Percentiles rank a stretch among this genome's conserved stretches.
Conservation (phyloP, 2,113 vertebrate genomes). For the Hydropotes inermis region DNA sequence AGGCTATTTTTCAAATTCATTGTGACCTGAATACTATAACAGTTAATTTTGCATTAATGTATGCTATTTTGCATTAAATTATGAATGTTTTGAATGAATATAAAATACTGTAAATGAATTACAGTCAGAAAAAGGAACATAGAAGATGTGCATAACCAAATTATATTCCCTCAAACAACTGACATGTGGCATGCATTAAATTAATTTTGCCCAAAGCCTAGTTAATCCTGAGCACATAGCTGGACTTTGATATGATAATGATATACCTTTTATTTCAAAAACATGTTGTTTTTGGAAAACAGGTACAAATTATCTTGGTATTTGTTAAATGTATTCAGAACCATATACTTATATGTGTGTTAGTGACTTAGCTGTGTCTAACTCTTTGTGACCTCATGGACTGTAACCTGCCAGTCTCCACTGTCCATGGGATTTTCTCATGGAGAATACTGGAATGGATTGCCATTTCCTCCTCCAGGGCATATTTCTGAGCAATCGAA, state of each 20-base stretch:
- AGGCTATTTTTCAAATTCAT: not conserved
- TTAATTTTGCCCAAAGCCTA: not conserved
- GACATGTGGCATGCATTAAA: not conserved
- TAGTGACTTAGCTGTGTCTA: not conserved
- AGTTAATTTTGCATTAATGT: not conserved
- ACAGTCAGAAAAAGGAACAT: not conserved
- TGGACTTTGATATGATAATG: not conserved
- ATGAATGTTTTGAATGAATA: not conserved
- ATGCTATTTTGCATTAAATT: not conserved
- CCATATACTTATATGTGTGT: not conserved
- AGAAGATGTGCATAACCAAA: not conserved
- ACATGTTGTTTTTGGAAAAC: not conserved
- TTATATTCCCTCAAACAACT: not conserved
- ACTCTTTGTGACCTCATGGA: not conserved
- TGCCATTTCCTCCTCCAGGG: not conserved
- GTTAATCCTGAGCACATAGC: not conserved
- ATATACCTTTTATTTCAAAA: not conserved
- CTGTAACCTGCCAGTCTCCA: not conserved
- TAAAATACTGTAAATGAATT: not conserved
- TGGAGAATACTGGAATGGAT: not conserved
- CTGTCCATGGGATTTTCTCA: not conserved
- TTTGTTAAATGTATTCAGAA: not conserved
- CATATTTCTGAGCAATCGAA: rapidly evolving
- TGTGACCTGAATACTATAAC: not conserved
- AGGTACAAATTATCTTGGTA: not conserved